These are phyloP conservation scores for Xenopus laevis DNA, from an alignment of 2,113 vertebrate species.

Conservation along the genomic window DNA sequence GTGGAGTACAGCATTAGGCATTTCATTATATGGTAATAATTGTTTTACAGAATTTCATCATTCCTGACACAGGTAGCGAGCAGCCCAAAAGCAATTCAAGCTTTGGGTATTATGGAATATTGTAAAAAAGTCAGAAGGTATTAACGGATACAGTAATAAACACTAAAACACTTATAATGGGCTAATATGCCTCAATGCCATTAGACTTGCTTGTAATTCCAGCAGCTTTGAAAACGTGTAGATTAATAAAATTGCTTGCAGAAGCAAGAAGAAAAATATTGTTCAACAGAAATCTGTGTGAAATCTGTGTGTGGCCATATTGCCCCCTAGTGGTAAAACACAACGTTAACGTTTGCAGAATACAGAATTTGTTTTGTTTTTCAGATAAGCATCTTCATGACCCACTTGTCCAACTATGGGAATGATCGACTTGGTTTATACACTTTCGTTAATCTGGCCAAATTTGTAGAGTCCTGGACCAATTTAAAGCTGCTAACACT, in stretches of 20 bases:
- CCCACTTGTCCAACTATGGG: slow-evolving; percentile 90
- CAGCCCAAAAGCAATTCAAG: not conserved
- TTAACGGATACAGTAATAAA: slow-evolving; percentile 35
- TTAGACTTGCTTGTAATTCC: slow-evolving; percentile 21
- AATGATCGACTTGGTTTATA: slow-evolving; percentile 89
- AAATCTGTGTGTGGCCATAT: slow-evolving; percentile 38
- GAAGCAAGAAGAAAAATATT: not conserved
- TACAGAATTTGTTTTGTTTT: slow-evolving; percentile 38
- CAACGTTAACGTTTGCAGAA: not conserved
- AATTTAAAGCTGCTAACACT: slow-evolving; percentile 87
- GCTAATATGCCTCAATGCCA: slow-evolving; percentile 19
- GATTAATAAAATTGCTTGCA: slow-evolving; percentile 12
- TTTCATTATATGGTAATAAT: not conserved
- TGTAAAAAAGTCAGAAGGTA: slow-evolving; percentile 14
- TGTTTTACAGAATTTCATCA: not conserved
- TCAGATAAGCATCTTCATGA: slow-evolving; percentile 97
- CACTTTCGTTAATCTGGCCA: slow-evolving; percentile 89
- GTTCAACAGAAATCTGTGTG: not conserved
- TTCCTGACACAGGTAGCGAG: not conserved
- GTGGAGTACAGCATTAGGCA: not conserved
- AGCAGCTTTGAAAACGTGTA: slow-evolving; percentile 9
- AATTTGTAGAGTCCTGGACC: slow-evolving; percentile 88
- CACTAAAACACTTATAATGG: slow-evolving; percentile 26
- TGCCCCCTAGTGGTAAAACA: slow-evolving; percentile 54
- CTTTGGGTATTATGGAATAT: not conserved